Conservation (phyloP, 2,888 invertebrate species). For the Muschampia plurimacula region DNA sequence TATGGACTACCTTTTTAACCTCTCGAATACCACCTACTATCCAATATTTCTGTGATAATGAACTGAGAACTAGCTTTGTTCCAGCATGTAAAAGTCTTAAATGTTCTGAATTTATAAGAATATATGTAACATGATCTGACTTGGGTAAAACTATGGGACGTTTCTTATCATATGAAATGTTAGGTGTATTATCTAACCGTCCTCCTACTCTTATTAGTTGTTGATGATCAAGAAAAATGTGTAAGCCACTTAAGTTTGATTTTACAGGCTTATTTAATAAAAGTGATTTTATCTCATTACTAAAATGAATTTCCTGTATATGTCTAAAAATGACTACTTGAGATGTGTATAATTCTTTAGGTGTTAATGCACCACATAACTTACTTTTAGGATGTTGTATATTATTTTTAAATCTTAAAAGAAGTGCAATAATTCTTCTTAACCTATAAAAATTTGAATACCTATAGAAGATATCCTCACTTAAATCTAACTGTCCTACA, state of each 20-base stretch:
- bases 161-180: background rate
- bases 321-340: background rate
- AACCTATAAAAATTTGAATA: too few relatives aligned
- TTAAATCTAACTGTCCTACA: too few relatives aligned
- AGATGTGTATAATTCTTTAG: background rate
- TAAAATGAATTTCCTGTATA: background rate
- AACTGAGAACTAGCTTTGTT: background rate
- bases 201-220: background rate
- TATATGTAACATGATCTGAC: too few relatives aligned
- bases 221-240: background rate
- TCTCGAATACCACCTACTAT: background rate
- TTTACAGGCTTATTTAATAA: background rate
- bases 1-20: background rate
- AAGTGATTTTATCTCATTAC: background rate
- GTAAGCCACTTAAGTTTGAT: background rate
- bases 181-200: background rate
- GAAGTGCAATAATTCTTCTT: too few relatives aligned
- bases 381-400: too few relatives aligned
- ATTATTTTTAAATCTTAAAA: too few relatives aligned
- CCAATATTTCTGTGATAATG: background rate
- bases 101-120: background rate
- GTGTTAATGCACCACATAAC: too few relatives aligned
- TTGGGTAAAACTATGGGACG: background rate
- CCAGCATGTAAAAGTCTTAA: background rate
- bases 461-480: too few relatives aligned